Percentiles rank a stretch among this genome's conserved stretches.
Conservation (phyloP, 30 jellyfish, hydroid and myxozoan species). For the Hydra vulgaris region DNA sequence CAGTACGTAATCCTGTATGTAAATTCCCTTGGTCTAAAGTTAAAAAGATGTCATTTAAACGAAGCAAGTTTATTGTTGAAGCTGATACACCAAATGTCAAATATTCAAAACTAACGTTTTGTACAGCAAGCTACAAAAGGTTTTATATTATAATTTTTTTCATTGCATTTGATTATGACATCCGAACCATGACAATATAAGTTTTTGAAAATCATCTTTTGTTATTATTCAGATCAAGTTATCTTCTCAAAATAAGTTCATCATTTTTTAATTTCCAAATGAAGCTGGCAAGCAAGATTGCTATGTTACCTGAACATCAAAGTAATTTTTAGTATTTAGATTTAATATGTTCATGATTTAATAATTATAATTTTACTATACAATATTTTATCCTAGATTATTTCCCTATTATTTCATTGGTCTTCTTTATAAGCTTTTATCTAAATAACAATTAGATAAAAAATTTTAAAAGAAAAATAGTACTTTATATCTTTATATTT, state of each 20-base stretch:
- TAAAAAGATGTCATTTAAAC: conserved; percentile 87
- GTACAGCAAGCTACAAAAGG: conserved; percentile 85
- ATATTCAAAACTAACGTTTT: conserved; percentile 57
- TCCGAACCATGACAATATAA: background rate
- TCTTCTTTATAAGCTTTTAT: too few species aligned
- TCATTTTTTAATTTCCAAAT: conserved; percentile 86
- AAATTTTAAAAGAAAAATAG: too few species aligned
- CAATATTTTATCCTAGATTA: too few species aligned
- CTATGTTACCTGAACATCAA: conserved; percentile 63
- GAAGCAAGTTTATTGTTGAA: conserved; percentile 69
- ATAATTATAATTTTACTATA: too few species aligned
- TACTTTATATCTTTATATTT: too few species aligned
- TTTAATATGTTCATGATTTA: background rate
- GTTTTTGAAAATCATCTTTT: background rate
- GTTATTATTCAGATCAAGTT: conserved; percentile 50
- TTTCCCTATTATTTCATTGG: too few species aligned
- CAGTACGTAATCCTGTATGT: conserved; percentile 73
- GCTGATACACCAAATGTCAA: conserved; percentile 70
- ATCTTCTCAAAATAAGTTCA: conserved; percentile 60
- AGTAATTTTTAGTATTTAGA: conserved; percentile 10
- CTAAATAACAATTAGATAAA: too few species aligned
- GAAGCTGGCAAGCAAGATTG: conserved; percentile 80
- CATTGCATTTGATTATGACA: background rate
- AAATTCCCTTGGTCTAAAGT: conserved; percentile 90
- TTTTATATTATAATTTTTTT: background rate